These are phyloP conservation scores for Caenorhabditis latens DNA, from an alignment of 1,140 invertebrate species.

Conservation along the genomic window DNA sequence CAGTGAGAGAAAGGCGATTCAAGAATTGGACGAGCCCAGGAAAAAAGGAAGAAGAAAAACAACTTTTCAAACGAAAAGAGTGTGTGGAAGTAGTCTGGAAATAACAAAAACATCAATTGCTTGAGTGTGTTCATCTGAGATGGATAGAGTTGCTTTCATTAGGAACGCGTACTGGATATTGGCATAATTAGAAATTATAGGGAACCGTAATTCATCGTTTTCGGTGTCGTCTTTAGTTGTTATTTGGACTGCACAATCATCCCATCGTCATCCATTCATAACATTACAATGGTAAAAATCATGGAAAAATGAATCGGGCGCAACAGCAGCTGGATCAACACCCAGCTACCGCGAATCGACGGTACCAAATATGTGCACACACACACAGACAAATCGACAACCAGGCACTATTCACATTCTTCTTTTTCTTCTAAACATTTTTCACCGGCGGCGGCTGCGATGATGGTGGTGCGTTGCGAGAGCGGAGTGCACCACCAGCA, in stretches of 20 bases:
- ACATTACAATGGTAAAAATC: slow-evolving; percentile 1
- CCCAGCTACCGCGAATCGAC: slow-evolving; percentile 25
- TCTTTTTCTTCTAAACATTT: slow-evolving; percentile 20
- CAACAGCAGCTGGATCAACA: slow-evolving; percentile 46
- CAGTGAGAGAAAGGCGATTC: neutral
- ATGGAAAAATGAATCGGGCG: slow-evolving; percentile 9
- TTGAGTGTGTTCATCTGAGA: neutral
- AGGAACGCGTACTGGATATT: too few species aligned
- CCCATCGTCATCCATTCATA: neutral
- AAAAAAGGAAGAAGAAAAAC: neutral
- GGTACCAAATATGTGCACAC: slow-evolving; percentile 48
- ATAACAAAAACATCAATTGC: neutral
- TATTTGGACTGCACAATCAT: neutral
- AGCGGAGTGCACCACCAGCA: slow-evolving; percentile 44
- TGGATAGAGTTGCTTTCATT: too few species aligned
- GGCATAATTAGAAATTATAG: too few species aligned
- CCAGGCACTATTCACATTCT: slow-evolving; percentile 45
- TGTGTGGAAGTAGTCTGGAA: neutral
- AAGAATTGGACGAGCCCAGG: neutral
- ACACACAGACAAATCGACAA: slow-evolving; percentile 5
- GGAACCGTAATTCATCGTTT: too few species aligned
- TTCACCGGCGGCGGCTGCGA: slow-evolving; percentile 22
- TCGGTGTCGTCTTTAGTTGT: neutral
- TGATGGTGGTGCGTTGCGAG: slow-evolving; percentile 25
- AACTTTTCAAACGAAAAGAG: too few species aligned